Percentiles rank a stretch among this genome's conserved stretches.
Conservation (phyloP, 2,797 vertebrate species). For the Hypotaenidia philippensis region DNA sequence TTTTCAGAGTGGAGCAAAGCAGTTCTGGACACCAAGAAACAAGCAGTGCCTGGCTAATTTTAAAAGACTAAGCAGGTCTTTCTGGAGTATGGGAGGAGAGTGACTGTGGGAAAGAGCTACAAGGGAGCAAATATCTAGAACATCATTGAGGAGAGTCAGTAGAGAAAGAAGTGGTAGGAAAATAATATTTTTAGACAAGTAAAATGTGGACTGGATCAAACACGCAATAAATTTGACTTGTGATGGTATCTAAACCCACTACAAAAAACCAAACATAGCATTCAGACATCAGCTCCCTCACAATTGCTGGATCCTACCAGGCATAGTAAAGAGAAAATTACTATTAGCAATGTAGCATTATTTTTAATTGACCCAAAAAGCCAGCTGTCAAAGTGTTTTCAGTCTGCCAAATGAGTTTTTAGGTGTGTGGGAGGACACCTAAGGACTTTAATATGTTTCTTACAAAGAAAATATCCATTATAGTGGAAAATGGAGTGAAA, state of each 20-base stretch:
- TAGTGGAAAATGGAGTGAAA: not conserved
- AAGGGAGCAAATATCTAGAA: not conserved
- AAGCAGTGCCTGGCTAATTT: not conserved
- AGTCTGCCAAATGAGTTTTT: conserved; percentile 23
- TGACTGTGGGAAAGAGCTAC: not conserved
- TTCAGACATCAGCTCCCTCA: not conserved
- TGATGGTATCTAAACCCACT: not conserved
- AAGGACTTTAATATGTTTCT: conserved; percentile 5
- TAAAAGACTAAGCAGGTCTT: not conserved
- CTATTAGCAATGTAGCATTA: not conserved
- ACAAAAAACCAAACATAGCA: fast-evolving
- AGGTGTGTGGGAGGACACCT: conserved; percentile 4
- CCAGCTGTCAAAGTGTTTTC: conserved; percentile 27
- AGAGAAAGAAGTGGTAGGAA: not conserved
- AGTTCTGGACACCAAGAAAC: not conserved
- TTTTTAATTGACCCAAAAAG: conserved; percentile 55
- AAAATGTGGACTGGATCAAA: not conserved
- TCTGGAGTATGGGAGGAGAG: not conserved
- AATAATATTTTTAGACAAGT: not conserved
- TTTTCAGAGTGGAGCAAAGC: not conserved
- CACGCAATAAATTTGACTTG: not conserved
- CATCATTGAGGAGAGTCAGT: not conserved
- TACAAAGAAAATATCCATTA: conserved; percentile 23
- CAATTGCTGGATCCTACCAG: not conserved
- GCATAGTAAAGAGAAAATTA: not conserved